Evolutionary conservation across 1,140 invertebrate genomes (phyloP).

Genomic region (Diabrotica undecimpunctata): DNA sequence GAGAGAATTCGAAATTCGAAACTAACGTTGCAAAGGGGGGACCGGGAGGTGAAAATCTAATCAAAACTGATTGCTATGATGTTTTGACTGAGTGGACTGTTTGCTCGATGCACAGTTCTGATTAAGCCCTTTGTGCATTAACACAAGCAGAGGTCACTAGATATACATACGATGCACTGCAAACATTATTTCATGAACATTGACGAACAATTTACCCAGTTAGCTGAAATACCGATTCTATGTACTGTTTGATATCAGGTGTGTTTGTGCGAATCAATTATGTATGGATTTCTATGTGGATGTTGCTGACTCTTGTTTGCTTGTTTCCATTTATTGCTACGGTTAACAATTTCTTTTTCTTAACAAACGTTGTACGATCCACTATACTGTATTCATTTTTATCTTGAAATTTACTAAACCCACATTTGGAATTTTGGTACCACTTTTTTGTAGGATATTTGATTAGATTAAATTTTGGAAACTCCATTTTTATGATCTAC

Average conservation of each 20-base stretch:
- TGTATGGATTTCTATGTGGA: not conserved
- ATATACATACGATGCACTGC: conserved; percentile 26
- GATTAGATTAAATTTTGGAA: too few species aligned
- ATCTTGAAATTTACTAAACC: too few species aligned
- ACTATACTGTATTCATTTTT: too few species aligned
- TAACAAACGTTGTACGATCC: too few species aligned
- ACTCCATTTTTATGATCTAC: too few species aligned
- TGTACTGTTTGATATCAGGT: conserved; percentile 5
- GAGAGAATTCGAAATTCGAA: conserved; percentile 10
- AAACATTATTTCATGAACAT: conserved; percentile 32
- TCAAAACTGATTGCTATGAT: conserved; percentile 46
- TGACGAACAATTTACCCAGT: conserved; percentile 29
- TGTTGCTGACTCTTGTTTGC: conserved; percentile 1
- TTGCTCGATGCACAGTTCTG: conserved; percentile 42
- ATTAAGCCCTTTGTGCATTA: conserved; percentile 46
- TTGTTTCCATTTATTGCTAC: not conserved
- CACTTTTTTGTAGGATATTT: too few species aligned
- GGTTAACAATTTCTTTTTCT: too few species aligned
- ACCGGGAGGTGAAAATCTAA: conserved; percentile 38
- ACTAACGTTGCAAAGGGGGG: not conserved
- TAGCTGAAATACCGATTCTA: conserved; percentile 25
- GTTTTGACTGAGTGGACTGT: conserved; percentile 44
- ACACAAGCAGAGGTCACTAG: conserved; percentile 34
- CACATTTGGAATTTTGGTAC: too few species aligned
- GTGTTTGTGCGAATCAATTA: not conserved